Base-by-base conservation (phyloP, 1,140 invertebrate species). In the Atta texana region DNA sequence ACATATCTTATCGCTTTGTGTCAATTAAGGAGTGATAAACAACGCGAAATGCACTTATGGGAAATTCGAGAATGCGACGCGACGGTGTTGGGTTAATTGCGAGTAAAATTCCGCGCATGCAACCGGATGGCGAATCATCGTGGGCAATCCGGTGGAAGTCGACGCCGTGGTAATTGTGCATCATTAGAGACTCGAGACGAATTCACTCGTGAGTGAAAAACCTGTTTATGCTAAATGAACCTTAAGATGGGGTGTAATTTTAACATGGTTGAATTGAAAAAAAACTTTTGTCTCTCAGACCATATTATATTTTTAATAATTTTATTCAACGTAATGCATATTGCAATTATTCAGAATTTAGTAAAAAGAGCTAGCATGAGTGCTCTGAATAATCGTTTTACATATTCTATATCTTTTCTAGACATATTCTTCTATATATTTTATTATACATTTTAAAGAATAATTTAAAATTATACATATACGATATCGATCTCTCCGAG, bases 41-140 rank as follows among this genome's bases (percentile, higher is more conserved):
- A 39, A 16, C 34, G 75, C 8, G 81, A 28, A 86, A 85, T 86
- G 55, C 86, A 49, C 57, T 66, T 72, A 68, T 49, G n/a, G 14
- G 39, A 63, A 71, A 59, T 49, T 75, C 21, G 61, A 59, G n/a
- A 28, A 71, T 51, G 51, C 21, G 55, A 49, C 24, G 44, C 71
- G 61, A 21, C 18, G 57, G 3, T 12, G 28, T 31, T 7, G 5
- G 51, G 51, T 72, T 78, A 72, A 88, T 86, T 72, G 44, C 57
- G 53, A 14, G 12, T 68, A 21, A 69, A 71, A 81, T 55, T 39
- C 18, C 24, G 2, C 14, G 16, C 49, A 51, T 55, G 53, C 12
- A 28, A 34, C 21, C 53, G 16, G n/a, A 64, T 12, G 61, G 12
- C 64, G 53, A 61, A 31, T 49, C 24, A 28, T 63, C 16, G 31